Evolutionary conservation across 2,888 invertebrate genomes (phyloP).

Genomic region (Priapulus caudatus): DNA sequence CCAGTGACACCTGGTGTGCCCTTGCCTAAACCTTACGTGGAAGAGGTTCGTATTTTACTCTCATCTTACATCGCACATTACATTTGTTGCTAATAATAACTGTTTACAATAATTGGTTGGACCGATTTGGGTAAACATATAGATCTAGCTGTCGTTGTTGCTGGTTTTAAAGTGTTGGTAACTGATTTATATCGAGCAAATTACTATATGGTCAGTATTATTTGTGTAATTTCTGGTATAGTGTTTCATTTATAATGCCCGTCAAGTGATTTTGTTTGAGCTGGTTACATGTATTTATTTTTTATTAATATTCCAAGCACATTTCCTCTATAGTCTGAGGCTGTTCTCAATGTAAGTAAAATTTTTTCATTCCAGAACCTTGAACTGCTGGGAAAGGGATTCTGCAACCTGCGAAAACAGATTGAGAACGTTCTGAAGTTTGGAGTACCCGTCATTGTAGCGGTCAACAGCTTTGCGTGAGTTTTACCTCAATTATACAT

Average conservation of each 20-base stretch:
- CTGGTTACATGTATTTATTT: no score
- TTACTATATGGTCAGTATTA: no score
- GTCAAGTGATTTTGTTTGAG: no score
- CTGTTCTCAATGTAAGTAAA: no score
- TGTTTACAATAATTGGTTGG: not conserved
- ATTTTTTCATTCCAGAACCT: slow-evolving; percentile 54
- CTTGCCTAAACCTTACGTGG: slow-evolving; percentile 65
- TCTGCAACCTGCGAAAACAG: slow-evolving; percentile 81
- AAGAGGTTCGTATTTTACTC: slow-evolving; percentile 36
- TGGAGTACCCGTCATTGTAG: slow-evolving; percentile 86
- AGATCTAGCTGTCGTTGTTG: not conserved
- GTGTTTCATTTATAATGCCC: no score
- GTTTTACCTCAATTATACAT: no score
- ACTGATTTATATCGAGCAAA: no score
- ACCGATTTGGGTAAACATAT: not conserved
- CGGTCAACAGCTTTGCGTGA: slow-evolving; percentile 74
- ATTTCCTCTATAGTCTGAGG: no score
- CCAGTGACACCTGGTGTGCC: slow-evolving; percentile 67
- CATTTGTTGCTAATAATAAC: slow-evolving; percentile 1
- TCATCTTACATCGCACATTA: not conserved
- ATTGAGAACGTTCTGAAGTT: slow-evolving; percentile 79
- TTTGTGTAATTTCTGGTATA: no score
- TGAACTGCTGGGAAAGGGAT: slow-evolving; percentile 66
- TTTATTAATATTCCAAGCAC: no score
- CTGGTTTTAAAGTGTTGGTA: no score